These are phyloP conservation scores for Acleris emargana DNA, from an alignment of 2,888 invertebrate genomes.

Conservation along the genomic window DNA sequence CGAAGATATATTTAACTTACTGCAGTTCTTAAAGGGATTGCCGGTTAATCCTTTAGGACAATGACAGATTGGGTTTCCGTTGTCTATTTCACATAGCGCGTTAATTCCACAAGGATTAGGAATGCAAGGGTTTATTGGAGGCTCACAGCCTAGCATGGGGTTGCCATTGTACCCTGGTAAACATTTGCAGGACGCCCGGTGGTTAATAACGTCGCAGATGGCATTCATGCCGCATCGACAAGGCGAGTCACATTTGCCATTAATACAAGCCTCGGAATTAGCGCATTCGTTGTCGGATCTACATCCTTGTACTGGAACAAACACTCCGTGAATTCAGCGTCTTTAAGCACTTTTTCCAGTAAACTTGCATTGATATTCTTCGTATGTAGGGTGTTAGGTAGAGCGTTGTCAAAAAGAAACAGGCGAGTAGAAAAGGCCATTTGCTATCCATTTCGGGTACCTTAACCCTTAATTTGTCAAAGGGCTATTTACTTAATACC, in stretches of 20 bases:
- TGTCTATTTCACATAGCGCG: conserved; percentile 92
- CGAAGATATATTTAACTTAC: conserved; percentile 85
- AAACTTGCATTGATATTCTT: neutral
- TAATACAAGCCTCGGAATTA: conserved; percentile 89
- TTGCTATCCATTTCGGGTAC: too few relatives aligned
- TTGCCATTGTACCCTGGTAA: conserved; percentile 92
- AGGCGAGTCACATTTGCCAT: conserved; percentile 90
- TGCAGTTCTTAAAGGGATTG: conserved; percentile 95
- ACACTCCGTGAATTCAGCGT: conserved; percentile 1
- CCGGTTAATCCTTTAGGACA: conserved; percentile 95
- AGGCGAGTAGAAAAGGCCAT: too few relatives aligned
- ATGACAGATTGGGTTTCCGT: conserved; percentile 93
- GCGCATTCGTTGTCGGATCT: conserved; percentile 88
- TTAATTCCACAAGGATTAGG: conserved; percentile 95
- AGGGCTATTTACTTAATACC: too few relatives aligned
- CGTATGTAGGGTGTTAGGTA: too few relatives aligned
- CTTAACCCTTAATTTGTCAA: too few relatives aligned
- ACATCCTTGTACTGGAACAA: conserved; percentile 86
- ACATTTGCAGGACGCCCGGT: conserved; percentile 92
- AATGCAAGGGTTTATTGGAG: conserved; percentile 90
- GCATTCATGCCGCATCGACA: conserved; percentile 92
- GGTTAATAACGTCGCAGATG: conserved; percentile 91
- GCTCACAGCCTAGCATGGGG: conserved; percentile 87
- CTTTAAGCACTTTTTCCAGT: too few relatives aligned
- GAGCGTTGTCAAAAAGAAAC: too few relatives aligned